A percentile compares a stretch with the other conserved stretches of the same genome.
Conservation (phyloP, 2,888 invertebrate species). For the Salpingus planirostris region DNA sequence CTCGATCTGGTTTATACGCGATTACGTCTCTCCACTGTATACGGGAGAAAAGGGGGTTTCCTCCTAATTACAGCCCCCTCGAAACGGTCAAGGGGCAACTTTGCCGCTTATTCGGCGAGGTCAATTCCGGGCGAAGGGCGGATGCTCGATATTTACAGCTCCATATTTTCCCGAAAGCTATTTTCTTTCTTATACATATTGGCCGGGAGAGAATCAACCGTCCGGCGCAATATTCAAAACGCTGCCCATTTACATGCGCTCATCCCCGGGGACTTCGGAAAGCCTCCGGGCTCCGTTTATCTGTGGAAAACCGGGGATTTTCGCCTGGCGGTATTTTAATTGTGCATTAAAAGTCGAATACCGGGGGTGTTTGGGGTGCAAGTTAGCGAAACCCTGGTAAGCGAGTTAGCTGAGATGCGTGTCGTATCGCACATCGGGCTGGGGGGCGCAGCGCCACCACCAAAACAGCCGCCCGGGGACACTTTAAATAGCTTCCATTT, state of each 20-base stretch:
- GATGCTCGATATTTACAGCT: constrained; percentile 33
- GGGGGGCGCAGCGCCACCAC: constrained; percentile 12
- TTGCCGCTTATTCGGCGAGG: constrained; percentile 36
- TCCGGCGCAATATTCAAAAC: constrained; percentile 30
- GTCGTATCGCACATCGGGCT: constrained; percentile 18
- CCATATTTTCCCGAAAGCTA: constrained; percentile 41
- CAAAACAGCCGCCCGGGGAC: constrained; percentile 33
- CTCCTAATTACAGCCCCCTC: neutral
- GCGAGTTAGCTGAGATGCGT: constrained; percentile 33
- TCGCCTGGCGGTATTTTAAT: constrained; percentile 42
- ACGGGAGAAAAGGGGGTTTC: constrained; percentile 14
- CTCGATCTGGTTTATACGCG: no score
- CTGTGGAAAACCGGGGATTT: no score
- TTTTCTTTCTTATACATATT: constrained; percentile 39
- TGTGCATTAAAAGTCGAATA: constrained; percentile 37
- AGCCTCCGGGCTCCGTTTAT: no score
- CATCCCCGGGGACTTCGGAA: neutral
- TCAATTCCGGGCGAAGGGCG: no score
- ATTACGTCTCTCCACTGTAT: no score
- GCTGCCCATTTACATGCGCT: constrained; percentile 2
- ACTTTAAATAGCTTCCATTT: constrained; percentile 45
- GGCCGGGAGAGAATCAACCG: constrained; percentile 27
- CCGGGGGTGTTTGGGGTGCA: constrained; percentile 7
- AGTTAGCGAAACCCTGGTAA: constrained; percentile 21
- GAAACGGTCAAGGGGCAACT: constrained; percentile 32